A percentile compares a stretch with the other conserved stretches of the same genome.
Conservation (phyloP, 2,797 vertebrate genomes). For the Bryconaethiops microstoma region DNA sequence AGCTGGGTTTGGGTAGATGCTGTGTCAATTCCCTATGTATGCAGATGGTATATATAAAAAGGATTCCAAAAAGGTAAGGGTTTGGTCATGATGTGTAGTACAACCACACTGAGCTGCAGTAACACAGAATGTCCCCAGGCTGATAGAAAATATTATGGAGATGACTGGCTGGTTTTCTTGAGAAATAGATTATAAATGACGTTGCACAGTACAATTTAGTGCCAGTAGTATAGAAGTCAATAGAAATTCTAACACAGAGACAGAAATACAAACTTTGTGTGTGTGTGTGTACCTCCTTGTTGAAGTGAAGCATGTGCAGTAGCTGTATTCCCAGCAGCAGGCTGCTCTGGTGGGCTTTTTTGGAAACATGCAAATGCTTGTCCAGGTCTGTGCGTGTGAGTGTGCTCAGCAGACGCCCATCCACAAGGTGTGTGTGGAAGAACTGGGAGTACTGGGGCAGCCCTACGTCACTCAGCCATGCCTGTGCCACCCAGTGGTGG, state of each 20-base stretch:
- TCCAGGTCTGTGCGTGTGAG: conserved; percentile 85
- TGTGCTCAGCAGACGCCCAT: conserved; percentile 84
- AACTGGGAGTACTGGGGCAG: conserved; percentile 86
- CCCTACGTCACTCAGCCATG: conserved; percentile 87
- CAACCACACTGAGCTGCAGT: background rate
- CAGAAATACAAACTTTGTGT: background rate
- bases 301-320: conserved; percentile 83
- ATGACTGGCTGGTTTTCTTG: background rate
- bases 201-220: background rate
- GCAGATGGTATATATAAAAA: background rate
- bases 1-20: too few species aligned
- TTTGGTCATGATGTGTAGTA: background rate
- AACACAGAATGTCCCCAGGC: background rate
- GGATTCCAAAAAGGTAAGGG: background rate
- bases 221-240: too few species aligned
- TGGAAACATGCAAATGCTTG: conserved; percentile 78
- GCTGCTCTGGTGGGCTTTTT: conserved; percentile 86
- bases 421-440: conserved; percentile 84
- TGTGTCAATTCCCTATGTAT: too few species aligned
- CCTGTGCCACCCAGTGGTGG: conserved; percentile 87
- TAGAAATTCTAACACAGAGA: background rate
- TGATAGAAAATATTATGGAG: background rate
- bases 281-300: conserved; percentile 79
- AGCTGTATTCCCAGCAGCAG: conserved; percentile 85
- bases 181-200: background rate